A percentile compares a stretch with the other conserved stretches of the same genome.
Conservation (phyloP, 2,888 invertebrate species). For the Apamea monoglypha region DNA sequence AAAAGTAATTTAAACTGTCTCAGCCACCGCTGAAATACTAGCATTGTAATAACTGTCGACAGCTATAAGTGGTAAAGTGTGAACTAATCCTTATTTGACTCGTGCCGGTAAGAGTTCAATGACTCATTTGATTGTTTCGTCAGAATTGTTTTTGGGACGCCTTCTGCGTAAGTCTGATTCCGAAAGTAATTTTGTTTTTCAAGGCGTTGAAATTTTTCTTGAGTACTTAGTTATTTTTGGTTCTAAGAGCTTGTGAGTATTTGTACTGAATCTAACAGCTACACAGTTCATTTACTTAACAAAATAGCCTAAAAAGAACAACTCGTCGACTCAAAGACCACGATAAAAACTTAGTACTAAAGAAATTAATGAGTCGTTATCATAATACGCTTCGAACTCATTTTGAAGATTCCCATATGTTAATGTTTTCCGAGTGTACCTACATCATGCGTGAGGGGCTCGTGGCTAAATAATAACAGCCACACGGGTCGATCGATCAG, state of each 20-base stretch:
- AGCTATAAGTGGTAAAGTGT: constrained; percentile 28
- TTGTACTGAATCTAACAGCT: too few relatives aligned
- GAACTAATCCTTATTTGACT: constrained; percentile 39
- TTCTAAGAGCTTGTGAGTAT: background rate
- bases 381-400: background rate
- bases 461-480: background rate
- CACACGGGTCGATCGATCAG: background rate
- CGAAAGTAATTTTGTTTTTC: constrained; percentile 15
- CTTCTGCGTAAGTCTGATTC: constrained; percentile 31
- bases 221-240: background rate
- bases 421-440: background rate
- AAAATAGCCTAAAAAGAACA: background rate
- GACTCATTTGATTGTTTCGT: constrained; percentile 35
- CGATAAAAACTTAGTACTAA: background rate
- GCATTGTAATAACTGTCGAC: constrained; percentile 31
- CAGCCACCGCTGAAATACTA: constrained; percentile 29
- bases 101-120: constrained; percentile 28
- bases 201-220: background rate
- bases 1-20: background rate
- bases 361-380: background rate
- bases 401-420: background rate
- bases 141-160: background rate
- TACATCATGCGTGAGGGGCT: background rate
- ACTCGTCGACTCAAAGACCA: background rate
- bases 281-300: background rate